Base-by-base conservation (phyloP, 2,113 vertebrate species). In the Pardalotus punctatus region DNA sequence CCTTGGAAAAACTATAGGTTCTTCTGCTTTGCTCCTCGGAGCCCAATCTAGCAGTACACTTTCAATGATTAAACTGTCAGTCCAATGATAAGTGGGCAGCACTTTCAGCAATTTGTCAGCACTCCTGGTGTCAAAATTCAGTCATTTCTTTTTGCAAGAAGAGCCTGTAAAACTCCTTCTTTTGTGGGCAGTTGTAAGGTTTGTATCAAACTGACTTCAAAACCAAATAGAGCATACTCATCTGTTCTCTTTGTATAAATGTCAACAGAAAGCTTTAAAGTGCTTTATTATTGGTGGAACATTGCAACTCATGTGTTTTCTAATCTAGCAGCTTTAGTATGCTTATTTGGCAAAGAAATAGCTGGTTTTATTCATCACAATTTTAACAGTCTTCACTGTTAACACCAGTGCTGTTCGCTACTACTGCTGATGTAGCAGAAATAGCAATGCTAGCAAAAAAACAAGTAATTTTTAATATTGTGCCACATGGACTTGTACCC, bases 21-120 rank as follows among this genome's bases (percentile, higher is more conserved):
- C 36, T 90, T 92, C 81, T 72, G 50, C 89, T 86, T 70, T 81
- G 76, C 53, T 95, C 42, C 66, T 92, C 17, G 15, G 43, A 96
- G 93, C 64, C 94, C 90, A 94, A 93, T 92, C 71, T 57, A 88
- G 79, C 9, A 93, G 96, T 95, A 94, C 72, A 86, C 86, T 94
- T 96, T 81, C 3, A 6, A 98, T 98, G 97, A 98, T 98, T 98
- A 98, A 98, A 98, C 97, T 98, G 97, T 97, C 98, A 98, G 91
- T 65, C 81, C 69, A 69, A 67, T 98, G 97, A 97, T 98, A 98
- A 97, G 98, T 96, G 93, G 96, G 95, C 86, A 94, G 94, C 88
- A 81, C 92, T 97, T 97, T 91, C 89, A 97, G 95, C 97, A 96
- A 98, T 97, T 97, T 98, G 97, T 98, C 97, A 98, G 96, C 94